A percentile compares a stretch with the other conserved stretches of the same genome.
Evolutionary conservation across 1,140 invertebrate species (phyloP).

Genomic region (Brachionus paranguensis): DNA sequence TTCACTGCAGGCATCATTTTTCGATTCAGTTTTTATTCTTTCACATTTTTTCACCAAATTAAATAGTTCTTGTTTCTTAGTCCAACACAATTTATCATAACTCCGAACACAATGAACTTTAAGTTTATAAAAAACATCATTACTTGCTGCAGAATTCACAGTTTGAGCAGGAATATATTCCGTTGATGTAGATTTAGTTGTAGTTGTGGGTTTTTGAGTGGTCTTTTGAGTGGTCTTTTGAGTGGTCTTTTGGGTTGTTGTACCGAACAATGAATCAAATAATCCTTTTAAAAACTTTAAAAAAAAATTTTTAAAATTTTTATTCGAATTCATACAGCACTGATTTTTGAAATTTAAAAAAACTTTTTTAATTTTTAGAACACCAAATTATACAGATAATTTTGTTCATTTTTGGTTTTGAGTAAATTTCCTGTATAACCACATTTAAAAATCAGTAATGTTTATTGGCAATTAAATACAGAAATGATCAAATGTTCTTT

Average conservation of each 20-base stretch:
- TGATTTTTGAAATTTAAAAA: no score
- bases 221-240: neutral
- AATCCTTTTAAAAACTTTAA: neutral
- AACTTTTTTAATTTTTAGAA: no score
- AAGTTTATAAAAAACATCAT: constrained; percentile 27
- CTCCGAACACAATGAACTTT: neutral
- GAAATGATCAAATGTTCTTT: no score
- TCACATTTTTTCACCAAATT: constrained; percentile 3
- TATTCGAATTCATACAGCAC: neutral
- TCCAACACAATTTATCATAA: constrained; percentile 4
- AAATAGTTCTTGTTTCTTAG: neutral
- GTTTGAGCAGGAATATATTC: neutral
- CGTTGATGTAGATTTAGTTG: neutral
- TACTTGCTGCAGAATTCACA: neutral
- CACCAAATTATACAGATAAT: no score
- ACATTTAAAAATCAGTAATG: no score
- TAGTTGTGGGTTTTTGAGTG: neutral
- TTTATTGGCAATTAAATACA: no score
- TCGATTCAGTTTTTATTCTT: neutral
- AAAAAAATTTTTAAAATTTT: neutral
- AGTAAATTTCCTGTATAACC: no score
- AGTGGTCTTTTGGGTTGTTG: neutral
- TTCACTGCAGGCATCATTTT: neutral
- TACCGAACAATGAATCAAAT: neutral
- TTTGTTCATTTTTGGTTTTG: no score